A percentile compares a stretch with the other conserved stretches of the same genome.
phyloP scores from a whole-genome alignment of 2,888 invertebrate species.

The Argyresthia albistria region DNA sequence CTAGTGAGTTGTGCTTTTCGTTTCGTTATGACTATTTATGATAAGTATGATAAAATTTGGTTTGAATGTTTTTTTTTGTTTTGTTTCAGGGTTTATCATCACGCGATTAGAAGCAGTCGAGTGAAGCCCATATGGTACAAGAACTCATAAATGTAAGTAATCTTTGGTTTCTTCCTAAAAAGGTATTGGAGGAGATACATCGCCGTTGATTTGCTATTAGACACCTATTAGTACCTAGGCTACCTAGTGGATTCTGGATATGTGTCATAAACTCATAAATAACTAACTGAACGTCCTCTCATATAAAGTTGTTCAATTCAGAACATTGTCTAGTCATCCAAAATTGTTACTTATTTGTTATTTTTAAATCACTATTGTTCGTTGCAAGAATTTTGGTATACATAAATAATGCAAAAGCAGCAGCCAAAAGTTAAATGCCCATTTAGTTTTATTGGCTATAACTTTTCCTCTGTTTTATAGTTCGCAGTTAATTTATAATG shows the following conservation, averaged over 20 bases:
- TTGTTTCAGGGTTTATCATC: slow-evolving; percentile 35
- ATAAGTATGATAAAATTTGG: background rate
- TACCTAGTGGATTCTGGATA: too few species aligned
- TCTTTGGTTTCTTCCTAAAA: background rate
- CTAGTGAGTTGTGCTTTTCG: background rate
- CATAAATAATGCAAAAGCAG: too few species aligned
- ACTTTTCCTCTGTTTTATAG: slow-evolving; percentile 16
- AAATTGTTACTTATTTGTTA: too few species aligned
- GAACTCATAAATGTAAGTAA: slow-evolving; percentile 42
- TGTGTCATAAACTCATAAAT: too few species aligned
- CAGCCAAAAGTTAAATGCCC: background rate
- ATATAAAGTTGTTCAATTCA: too few species aligned
- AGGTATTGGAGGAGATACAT: too few species aligned
- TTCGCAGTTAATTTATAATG: slow-evolving; percentile 18
- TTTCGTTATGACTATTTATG: background rate
- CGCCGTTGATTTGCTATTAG: too few species aligned
- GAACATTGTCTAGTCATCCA: too few species aligned
- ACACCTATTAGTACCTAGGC: too few species aligned
- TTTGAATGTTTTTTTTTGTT: slow-evolving; percentile 12
- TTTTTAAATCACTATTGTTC: too few species aligned
- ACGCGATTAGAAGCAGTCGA: slow-evolving; percentile 25
- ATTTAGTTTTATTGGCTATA: slow-evolving; percentile 19
- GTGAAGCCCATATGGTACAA: slow-evolving; percentile 28
- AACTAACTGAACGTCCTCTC: too few species aligned
- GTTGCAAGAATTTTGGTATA: too few species aligned